Evolutionary conservation across 2,888 invertebrate species (phyloP).

Genomic region (Habroteleia sp.): DNA sequence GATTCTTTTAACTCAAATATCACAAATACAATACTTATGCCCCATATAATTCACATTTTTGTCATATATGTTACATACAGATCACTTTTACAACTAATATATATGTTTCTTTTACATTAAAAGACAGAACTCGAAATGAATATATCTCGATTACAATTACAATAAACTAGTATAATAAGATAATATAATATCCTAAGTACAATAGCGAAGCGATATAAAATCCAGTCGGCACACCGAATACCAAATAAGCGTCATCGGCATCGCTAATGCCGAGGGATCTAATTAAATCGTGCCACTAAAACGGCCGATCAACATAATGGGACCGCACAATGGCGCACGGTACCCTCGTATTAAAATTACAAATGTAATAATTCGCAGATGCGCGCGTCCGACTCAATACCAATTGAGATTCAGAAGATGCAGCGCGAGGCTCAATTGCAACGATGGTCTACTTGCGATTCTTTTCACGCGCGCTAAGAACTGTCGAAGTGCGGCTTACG

Average conservation of each 20-base stretch:
- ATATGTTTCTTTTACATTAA: no score
- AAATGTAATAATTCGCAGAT: slow-evolving; percentile 53
- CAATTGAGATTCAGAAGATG: slow-evolving; percentile 43
- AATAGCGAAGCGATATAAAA: slow-evolving; percentile 1
- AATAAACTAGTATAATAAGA: no score
- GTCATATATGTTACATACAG: no score
- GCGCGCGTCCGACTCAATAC: slow-evolving; percentile 30
- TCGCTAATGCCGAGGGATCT: slow-evolving; percentile 13
- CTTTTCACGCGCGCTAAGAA: slow-evolving; percentile 54
- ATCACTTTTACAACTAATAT: no score
- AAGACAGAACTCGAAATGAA: background rate
- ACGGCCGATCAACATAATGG: slow-evolving; percentile 27
- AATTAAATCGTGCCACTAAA: slow-evolving; percentile 46
- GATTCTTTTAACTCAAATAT: no score
- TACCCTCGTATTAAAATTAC: slow-evolving; percentile 54
- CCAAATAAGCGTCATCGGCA: slow-evolving; percentile 1
- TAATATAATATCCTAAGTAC: slow-evolving; percentile 5
- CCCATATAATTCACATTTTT: no score
- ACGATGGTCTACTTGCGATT: slow-evolving; percentile 62
- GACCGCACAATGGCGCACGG: slow-evolving; percentile 49
- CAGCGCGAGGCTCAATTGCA: slow-evolving; percentile 16
- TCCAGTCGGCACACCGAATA: slow-evolving; percentile 12
- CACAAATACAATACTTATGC: no score
- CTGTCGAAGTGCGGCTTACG: slow-evolving; percentile 46
- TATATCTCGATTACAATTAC: background rate